Base-by-base conservation (phyloP, 2,888 invertebrate genomes). In the Drosophila nr. fundita region DNA sequence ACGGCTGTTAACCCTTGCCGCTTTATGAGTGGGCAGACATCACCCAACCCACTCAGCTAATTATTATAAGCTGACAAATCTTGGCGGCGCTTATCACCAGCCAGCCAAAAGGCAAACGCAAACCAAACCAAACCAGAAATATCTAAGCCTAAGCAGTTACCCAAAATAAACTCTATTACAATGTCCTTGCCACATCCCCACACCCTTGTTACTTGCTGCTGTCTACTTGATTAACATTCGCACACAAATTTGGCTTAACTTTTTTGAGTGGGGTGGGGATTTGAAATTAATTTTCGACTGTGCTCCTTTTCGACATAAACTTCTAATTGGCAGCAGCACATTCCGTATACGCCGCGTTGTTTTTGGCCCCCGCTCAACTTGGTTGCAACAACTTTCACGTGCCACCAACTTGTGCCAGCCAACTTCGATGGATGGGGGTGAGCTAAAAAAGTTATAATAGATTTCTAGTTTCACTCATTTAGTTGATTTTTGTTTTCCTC, bases 261-360 rank as follows among this genome's bases (percentile, higher is more conserved):
- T 73, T 68, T 72, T 50, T 53, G 57, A n/a, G n/a, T 2, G 27
- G 55, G 38, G 1, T 45, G 38, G 57, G 13, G 27, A 32, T 30
- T 30, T 64, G 60, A 84, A 85, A 85, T 85, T 85, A 89, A 89
- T 85, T 85, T 87, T 85, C 66, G 72, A 66, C 60, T 42, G 30
- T 30, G 30, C 72, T 61, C 73, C 63, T 66, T 68, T 38, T 55
- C 55, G 40, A 77, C 80, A 87, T 89, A 89, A 83, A 85, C 84
- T 85, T 85, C 89, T 85, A 85, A 85, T 85, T 85, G 84, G 84
- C 88, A 89, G 83, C 84, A 82, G 83, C 84, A 80, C 75, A 84
- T 84, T 89, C 85, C 70, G 80, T 67, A 82, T 73, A 80, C 69
- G 74, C 74, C 70, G 69, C 79, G 70, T 75, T 75, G 66, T 38